Percentiles rank a stretch among this genome's conserved stretches.
Evolutionary conservation across 2,113 vertebrate genomes (phyloP).

Genomic region (Thryonomys swinderianus): DNA sequence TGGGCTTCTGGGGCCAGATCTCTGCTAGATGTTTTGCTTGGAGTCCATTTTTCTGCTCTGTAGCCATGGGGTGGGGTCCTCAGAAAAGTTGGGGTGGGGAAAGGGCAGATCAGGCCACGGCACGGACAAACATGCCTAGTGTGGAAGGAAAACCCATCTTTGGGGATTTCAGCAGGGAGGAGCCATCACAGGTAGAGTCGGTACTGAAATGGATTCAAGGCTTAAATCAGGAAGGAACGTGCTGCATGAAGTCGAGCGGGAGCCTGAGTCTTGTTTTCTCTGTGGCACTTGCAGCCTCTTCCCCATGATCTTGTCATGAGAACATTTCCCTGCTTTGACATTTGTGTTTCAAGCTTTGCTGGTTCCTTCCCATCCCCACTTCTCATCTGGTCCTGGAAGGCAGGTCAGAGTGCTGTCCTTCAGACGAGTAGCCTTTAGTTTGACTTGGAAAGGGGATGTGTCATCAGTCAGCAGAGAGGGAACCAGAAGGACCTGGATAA

Average conservation of each 20-base stretch:
- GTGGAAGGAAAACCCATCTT: background rate
- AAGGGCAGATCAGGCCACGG: background rate
- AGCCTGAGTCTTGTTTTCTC: background rate
- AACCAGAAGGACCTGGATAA: background rate
- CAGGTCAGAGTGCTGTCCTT: background rate
- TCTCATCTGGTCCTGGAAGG: background rate
- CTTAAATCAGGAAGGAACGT: background rate
- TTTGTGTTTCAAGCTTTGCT: background rate
- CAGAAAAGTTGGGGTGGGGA: background rate
- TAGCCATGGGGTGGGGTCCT: background rate
- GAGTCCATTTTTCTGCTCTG: background rate
- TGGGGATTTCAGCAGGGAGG: background rate
- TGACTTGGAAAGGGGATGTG: background rate
- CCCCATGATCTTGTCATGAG: background rate
- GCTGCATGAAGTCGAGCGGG: background rate
- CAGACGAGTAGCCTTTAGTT: background rate
- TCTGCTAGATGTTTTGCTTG: background rate
- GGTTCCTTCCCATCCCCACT: background rate
- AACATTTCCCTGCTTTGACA: background rate
- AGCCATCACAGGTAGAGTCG: background rate
- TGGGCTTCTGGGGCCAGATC: fast-evolving
- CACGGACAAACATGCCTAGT: background rate
- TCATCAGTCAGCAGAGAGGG: background rate
- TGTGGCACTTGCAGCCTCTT: background rate
- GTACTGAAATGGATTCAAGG: no score